Conservation (phyloP, 2,888 invertebrate species). For the Caenorhabditis sp. region DNA sequence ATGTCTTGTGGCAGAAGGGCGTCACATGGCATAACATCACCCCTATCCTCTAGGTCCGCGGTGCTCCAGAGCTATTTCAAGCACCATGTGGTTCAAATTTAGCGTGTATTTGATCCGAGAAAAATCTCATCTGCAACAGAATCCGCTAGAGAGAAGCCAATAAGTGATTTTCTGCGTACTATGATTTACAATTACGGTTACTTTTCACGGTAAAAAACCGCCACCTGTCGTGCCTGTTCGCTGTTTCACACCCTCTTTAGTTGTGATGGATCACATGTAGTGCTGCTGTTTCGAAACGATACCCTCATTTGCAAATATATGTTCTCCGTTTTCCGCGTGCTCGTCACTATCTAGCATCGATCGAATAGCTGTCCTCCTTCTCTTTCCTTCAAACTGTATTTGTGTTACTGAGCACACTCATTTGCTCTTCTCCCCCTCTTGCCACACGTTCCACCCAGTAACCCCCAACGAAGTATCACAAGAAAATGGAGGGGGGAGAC, state of each 20-base stretch:
- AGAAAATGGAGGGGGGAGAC: background rate
- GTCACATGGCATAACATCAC: constrained; percentile 21
- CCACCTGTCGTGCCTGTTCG: background rate
- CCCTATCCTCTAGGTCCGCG: background rate
- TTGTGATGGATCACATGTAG: background rate
- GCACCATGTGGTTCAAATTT: constrained; percentile 29
- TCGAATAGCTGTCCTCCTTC: constrained; percentile 15
- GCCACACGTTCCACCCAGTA: constrained; percentile 12
- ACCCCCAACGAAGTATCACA: constrained; percentile 21
- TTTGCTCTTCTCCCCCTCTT: constrained; percentile 32
- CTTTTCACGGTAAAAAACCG: background rate
- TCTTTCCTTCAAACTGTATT: constrained; percentile 21
- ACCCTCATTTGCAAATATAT: constrained; percentile 25
- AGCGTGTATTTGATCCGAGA: constrained; percentile 1
- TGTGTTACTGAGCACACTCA: constrained; percentile 45
- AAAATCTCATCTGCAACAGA: background rate
- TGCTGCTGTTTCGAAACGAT: background rate
- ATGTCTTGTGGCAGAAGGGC: constrained; percentile 2
- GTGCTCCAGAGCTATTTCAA: constrained; percentile 19
- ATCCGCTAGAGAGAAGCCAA: background rate
- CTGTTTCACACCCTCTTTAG: background rate
- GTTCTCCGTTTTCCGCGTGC: constrained; percentile 16
- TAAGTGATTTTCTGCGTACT: background rate
- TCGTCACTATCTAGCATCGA: constrained; percentile 25
- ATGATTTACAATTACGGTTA: background rate